Evolutionary conservation across 2,888 invertebrate genomes (phyloP).

Genomic region (Ephialtes manifestator): DNA sequence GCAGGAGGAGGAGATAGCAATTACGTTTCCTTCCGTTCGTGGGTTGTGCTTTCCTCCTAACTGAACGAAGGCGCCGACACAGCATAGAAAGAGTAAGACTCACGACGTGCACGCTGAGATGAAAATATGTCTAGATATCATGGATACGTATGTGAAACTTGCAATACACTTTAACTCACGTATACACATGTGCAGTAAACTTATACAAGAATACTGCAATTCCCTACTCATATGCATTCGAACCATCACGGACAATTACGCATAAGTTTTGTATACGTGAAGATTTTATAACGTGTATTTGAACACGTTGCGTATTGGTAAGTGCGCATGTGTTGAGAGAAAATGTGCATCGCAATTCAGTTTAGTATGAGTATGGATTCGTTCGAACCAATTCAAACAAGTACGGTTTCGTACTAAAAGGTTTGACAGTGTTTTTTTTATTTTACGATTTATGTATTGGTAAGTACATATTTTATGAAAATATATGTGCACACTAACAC

Average conservation of each 20-base stretch:
- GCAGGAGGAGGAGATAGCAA: conserved; percentile 37
- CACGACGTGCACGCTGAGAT: conserved; percentile 24
- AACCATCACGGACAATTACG: conserved; percentile 8
- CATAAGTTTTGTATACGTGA: conserved; percentile 15
- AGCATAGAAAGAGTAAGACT: neutral
- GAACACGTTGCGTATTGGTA: conserved; percentile 50
- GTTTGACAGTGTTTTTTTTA: too few relatives aligned
- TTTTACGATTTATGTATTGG: too few relatives aligned
- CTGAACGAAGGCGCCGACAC: conserved; percentile 44
- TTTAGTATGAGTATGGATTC: neutral
- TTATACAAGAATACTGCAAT: conserved; percentile 38
- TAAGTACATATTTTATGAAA: too few relatives aligned
- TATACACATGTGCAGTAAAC: conserved; percentile 18
- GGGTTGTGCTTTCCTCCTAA: conserved; percentile 34
- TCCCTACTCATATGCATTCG: conserved; percentile 38
- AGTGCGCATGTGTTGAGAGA: conserved; percentile 38
- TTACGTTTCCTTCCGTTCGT: conserved; percentile 58
- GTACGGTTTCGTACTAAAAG: too few relatives aligned
- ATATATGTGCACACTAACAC: too few relatives aligned
- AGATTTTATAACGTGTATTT: conserved; percentile 15
- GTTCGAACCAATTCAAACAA: too few relatives aligned
- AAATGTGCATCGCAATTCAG: neutral
- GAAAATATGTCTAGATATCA: conserved; percentile 56
- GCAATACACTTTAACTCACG: conserved; percentile 47
- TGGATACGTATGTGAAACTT: conserved; percentile 46